Conservation (phyloP, 2,888 invertebrate species). For the Drosophila anceps region DNA sequence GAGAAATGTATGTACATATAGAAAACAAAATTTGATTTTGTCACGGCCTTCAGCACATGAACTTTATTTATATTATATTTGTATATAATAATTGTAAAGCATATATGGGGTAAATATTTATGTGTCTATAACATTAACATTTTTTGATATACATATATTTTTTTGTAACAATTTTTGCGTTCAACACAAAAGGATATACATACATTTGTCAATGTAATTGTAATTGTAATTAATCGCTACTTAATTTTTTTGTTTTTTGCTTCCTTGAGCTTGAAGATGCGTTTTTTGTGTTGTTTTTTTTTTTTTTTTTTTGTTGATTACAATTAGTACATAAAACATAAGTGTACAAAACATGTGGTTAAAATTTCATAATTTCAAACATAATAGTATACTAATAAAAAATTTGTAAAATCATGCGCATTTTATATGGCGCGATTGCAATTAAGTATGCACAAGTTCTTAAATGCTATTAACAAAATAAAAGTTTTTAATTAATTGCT, state of each 20-base stretch:
- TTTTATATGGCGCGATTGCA: slow-evolving; percentile 14
- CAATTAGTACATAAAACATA: slow-evolving; percentile 58
- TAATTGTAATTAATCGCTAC: slow-evolving; percentile 38
- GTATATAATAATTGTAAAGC: slow-evolving; percentile 32
- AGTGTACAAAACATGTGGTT: slow-evolving; percentile 47
- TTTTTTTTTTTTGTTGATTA: slow-evolving; percentile 42
- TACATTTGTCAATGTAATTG: too few species aligned
- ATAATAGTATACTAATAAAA: slow-evolving; percentile 54
- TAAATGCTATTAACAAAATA: slow-evolving; percentile 34
- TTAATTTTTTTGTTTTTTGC: slow-evolving; percentile 10
- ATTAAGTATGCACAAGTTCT: slow-evolving; percentile 59
- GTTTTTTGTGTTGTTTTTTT: slow-evolving; percentile 17
- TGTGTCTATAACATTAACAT: slow-evolving; percentile 50
- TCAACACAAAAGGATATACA: slow-evolving; percentile 39
- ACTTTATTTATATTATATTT: slow-evolving; percentile 60
- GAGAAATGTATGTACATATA: background rate
- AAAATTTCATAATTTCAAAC: slow-evolving; percentile 61
- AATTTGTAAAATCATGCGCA: slow-evolving; percentile 22
- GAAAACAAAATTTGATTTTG: slow-evolving; percentile 44
- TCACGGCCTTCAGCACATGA: slow-evolving; percentile 51
- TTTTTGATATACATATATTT: slow-evolving; percentile 25
- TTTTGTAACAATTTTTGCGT: slow-evolving; percentile 60
- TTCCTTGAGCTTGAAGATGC: slow-evolving; percentile 18
- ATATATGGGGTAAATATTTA: slow-evolving; percentile 55
- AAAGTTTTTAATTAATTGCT: slow-evolving; percentile 29